Evolutionary conservation across 2,113 vertebrate genomes (phyloP).

Genomic region (Okapia johnstoni): DNA sequence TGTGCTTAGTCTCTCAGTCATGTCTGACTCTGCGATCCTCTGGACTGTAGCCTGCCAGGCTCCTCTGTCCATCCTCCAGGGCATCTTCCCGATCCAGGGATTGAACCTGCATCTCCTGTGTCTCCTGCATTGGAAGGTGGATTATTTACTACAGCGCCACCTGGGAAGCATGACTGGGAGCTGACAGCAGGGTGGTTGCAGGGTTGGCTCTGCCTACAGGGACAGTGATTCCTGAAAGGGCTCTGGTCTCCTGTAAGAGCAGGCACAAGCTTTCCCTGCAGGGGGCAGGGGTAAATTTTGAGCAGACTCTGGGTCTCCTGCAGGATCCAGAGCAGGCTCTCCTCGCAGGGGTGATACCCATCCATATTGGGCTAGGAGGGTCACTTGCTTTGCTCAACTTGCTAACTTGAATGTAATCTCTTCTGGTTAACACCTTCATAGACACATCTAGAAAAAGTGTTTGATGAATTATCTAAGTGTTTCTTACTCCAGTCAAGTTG

Average conservation of each 20-base stretch:
- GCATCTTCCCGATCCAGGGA: neutral
- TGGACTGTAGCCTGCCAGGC: neutral
- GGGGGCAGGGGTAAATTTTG: neutral
- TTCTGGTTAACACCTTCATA: neutral
- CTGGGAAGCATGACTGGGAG: neutral
- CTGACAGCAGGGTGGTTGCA: neutral
- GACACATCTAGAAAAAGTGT: neutral
- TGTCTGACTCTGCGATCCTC: neutral
- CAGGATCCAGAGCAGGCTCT: neutral
- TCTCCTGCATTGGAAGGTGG: neutral
- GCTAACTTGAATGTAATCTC: neutral
- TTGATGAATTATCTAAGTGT: neutral
- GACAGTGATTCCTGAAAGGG: neutral
- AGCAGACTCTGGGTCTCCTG: neutral
- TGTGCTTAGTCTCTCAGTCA: neutral
- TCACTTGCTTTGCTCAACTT: neutral
- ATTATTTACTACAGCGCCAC: rapidly evolving
- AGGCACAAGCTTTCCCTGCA: neutral
- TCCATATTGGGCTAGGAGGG: neutral
- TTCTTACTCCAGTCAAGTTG: neutral
- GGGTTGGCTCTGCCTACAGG: neutral
- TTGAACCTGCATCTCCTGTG: neutral
- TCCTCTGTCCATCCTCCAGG: neutral
- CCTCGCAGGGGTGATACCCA: neutral
- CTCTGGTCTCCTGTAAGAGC: neutral